Evolutionary conservation across 2,888 invertebrate genomes (phyloP).

Genomic region (Tetragnatha montana): DNA sequence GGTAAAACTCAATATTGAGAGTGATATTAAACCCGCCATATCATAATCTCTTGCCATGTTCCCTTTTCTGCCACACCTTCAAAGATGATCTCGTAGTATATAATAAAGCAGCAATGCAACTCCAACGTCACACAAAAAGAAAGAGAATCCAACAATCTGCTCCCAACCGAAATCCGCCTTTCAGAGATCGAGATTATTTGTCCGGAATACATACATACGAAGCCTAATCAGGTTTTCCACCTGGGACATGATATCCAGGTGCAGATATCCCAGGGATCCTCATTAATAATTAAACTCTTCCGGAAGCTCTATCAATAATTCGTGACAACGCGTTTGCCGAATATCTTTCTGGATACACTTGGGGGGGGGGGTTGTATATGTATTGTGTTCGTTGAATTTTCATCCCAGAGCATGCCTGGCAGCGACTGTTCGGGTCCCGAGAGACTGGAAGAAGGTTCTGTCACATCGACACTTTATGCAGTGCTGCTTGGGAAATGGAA

Average conservation of each 20-base stretch:
- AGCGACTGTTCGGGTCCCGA: not conserved
- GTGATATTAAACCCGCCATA: too few relatives aligned
- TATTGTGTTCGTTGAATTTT: not conserved
- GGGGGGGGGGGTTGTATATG: not conserved
- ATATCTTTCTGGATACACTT: constrained; percentile 18
- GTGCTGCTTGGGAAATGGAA: too few relatives aligned
- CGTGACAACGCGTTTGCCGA: constrained; percentile 10
- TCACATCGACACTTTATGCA: too few relatives aligned
- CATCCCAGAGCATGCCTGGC: too few relatives aligned
- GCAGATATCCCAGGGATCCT: constrained; percentile 5
- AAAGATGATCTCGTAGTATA: too few relatives aligned
- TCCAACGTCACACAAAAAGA: too few relatives aligned
- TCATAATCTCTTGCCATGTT: too few relatives aligned
- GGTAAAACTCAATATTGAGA: too few relatives aligned
- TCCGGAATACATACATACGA: constrained; percentile 5
- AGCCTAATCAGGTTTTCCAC: constrained; percentile 10
- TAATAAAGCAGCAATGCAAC: too few relatives aligned
- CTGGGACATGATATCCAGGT: constrained; percentile 18
- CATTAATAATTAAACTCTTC: constrained; percentile 46
- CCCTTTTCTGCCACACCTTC: too few relatives aligned
- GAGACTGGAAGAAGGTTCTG: too few relatives aligned
- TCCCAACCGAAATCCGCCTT: not conserved
- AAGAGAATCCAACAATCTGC: too few relatives aligned
- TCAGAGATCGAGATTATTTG: not conserved
- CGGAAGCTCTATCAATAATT: constrained; percentile 54